Conservation (phyloP, 2,113 vertebrate species). For the Macroglossus sobrinus region DNA sequence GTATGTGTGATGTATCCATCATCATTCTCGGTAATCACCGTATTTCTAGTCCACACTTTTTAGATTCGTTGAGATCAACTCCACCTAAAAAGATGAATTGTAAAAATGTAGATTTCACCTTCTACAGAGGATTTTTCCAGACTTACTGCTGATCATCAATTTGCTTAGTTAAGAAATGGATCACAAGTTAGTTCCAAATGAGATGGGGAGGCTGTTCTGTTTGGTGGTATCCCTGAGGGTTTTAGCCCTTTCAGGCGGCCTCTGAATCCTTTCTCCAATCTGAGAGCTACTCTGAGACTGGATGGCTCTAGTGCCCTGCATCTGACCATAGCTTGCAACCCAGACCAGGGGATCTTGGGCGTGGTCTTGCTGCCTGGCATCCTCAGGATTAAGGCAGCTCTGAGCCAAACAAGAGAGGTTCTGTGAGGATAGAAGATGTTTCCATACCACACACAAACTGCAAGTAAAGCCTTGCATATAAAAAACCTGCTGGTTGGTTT, state of each 20-base stretch:
- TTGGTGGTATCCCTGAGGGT: not conserved
- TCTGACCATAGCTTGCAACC: not conserved
- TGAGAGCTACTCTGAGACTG: not conserved
- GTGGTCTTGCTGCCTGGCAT: not conserved
- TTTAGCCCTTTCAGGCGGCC: not conserved
- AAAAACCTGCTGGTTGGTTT: not conserved
- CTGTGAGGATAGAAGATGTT: not conserved
- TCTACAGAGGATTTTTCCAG: not conserved
- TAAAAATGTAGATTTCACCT: not conserved
- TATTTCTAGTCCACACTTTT: not conserved
- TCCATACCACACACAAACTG: not conserved
- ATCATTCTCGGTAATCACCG: rapidly evolving
- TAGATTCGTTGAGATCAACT: not conserved
- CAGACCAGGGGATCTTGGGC: not conserved
- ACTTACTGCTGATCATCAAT: not conserved
- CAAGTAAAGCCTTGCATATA: not conserved
- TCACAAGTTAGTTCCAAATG: not conserved
- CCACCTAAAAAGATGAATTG: not conserved
- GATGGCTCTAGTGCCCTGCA: not conserved
- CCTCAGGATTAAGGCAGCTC: not conserved
- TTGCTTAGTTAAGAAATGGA: constrained; percentile 14
- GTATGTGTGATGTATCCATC: rapidly evolving
- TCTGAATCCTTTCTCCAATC: not conserved
- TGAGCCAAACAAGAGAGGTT: not conserved
- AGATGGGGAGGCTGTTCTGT: not conserved